Percentiles rank a stretch among this genome's conserved stretches.
Conservation (phyloP, 2,113 vertebrate genomes). For the Calcarius ornatus region DNA sequence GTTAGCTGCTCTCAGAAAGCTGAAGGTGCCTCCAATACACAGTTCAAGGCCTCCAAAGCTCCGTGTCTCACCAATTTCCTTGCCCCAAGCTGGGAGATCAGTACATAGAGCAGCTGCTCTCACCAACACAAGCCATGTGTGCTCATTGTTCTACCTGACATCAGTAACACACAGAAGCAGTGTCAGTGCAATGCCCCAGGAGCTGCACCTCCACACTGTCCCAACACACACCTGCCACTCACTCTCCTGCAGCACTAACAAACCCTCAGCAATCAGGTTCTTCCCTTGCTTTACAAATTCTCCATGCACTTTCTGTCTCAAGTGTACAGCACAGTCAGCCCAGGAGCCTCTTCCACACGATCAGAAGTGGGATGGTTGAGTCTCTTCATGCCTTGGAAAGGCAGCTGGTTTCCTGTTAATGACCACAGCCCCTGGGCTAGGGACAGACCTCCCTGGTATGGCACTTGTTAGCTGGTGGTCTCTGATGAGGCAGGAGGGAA, state of each 20-base stretch:
- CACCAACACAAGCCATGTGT: neutral
- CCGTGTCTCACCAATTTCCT: neutral
- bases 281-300: neutral
- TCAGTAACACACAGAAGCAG: neutral
- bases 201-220: neutral
- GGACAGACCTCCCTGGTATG: neutral
- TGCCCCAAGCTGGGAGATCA: neutral
- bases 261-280: neutral
- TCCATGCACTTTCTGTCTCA: neutral
- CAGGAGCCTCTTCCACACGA: accelerated
- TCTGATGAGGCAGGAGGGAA: neutral
- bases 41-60: neutral
- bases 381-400: neutral
- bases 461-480: neutral
- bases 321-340: too few species aligned
- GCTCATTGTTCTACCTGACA: neutral
- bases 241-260: neutral
- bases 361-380: neutral
- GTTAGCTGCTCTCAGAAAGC: neutral
- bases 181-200: neutral
- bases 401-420: neutral
- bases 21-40: neutral
- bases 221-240: neutral
- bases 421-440: accelerated
- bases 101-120: neutral